Evolutionary conservation across 2,888 invertebrate genomes (phyloP).

Genomic region (Deilephila elpenor): DNA sequence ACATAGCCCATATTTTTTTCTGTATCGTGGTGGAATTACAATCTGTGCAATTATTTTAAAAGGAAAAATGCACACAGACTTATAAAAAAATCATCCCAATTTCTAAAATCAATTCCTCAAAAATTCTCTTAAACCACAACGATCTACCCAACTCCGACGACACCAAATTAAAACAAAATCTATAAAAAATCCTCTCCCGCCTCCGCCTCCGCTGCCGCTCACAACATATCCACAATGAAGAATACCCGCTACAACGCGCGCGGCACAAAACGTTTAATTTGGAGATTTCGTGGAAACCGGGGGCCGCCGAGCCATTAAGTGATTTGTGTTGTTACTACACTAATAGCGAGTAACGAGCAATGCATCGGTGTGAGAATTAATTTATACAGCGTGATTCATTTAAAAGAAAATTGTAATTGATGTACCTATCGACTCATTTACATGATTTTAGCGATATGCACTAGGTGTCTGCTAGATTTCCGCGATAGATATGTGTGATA

Average conservation of each 20-base stretch:
- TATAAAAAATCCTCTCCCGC: not conserved
- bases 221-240: slow-evolving; percentile 42
- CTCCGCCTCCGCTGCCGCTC: slow-evolving; percentile 24
- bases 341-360: slow-evolving; percentile 15
- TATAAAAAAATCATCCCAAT: too few species aligned
- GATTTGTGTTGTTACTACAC: slow-evolving; percentile 54
- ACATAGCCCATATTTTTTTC: too few species aligned
- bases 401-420: too few species aligned
- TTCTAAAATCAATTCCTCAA: too few species aligned
- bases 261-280: slow-evolving; percentile 74
- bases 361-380: not conserved
- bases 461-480: too few species aligned
- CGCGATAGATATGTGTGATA: too few species aligned
- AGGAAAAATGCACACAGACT: too few species aligned
- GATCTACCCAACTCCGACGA: not conserved
- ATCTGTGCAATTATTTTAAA: too few species aligned
- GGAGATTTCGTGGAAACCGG: slow-evolving; percentile 63
- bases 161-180: not conserved
- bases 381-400: not conserved
- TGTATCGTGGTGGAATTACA: too few species aligned
- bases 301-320: slow-evolving; percentile 62
- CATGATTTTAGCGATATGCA: too few species aligned
- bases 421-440: too few species aligned
- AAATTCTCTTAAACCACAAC: too few species aligned
- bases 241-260: slow-evolving; percentile 60